phyloP scores from a whole-genome alignment of 2,113 vertebrate species.

The Carassius carassius region DNA sequence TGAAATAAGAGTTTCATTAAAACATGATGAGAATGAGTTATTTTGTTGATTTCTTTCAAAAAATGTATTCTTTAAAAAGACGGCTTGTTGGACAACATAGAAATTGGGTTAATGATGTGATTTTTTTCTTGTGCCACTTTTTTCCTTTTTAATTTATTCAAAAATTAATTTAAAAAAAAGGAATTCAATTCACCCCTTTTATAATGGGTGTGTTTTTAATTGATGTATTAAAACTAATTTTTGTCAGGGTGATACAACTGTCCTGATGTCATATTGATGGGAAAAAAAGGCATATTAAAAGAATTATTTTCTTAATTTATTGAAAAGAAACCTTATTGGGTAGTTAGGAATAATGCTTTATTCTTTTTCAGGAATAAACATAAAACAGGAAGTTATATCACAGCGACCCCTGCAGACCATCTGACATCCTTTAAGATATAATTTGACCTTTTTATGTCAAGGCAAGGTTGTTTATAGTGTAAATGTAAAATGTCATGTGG shows the following conservation, averaged over 20 bases:
- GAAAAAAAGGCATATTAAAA: background rate
- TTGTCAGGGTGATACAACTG: background rate
- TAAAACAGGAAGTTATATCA: background rate
- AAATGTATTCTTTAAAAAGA: background rate
- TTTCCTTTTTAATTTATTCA: background rate
- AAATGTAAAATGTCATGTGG: no score
- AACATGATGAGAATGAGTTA: background rate
- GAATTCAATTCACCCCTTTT: background rate
- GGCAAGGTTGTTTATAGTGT: no score
- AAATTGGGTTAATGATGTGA: background rate
- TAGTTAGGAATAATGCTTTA: background rate
- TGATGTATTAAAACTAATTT: background rate
- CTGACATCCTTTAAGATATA: background rate
- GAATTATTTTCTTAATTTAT: background rate
- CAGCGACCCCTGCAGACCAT: background rate
- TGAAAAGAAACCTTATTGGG: background rate
- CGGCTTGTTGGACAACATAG: background rate
- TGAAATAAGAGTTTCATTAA: background rate
- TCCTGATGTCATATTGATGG: background rate
- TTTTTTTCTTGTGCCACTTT: background rate
- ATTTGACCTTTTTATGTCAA: background rate
- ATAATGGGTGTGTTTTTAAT: background rate
- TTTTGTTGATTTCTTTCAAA: background rate
- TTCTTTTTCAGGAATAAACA: background rate
- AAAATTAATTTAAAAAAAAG: background rate